Evolutionary conservation across 1,140 invertebrate species (phyloP).

Genomic region (Drosophila ogumai): DNA sequence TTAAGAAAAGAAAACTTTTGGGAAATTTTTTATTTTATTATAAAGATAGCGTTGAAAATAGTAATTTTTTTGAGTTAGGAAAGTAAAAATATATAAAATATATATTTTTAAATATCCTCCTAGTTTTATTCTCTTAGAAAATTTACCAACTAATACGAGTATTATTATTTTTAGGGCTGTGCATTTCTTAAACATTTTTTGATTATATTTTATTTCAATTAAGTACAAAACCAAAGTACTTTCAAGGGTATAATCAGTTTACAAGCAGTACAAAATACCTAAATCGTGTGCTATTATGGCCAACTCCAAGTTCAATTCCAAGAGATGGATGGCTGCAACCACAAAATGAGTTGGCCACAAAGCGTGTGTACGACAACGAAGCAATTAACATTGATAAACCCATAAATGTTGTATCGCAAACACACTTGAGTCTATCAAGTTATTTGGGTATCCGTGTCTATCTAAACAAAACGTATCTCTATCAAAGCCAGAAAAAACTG

Average conservation of each 20-base stretch:
- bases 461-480: constrained; percentile 22
- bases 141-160: not conserved
- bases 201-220: not conserved
- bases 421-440: constrained; percentile 27
- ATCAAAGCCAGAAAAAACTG: constrained; percentile 28
- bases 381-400: constrained; percentile 60
- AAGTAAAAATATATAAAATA: not conserved
- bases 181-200: not conserved
- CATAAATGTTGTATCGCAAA: constrained; percentile 35
- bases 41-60: not conserved
- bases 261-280: not conserved
- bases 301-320: constrained; percentile 6
- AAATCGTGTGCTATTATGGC: constrained; percentile 21
- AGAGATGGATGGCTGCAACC: constrained; percentile 24
- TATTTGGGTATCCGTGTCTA: constrained; percentile 24
- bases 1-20: not conserved
- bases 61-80: not conserved
- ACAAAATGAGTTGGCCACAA: constrained; percentile 44
- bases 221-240: not conserved
- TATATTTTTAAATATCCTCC: not conserved
- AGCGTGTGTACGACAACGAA: constrained; percentile 6
- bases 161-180: not conserved
- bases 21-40: not conserved
- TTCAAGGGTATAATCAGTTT: constrained; percentile 15
- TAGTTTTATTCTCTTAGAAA: not conserved